Conservation (phyloP, 2,888 invertebrate species). For the Eristalis tenax region DNA sequence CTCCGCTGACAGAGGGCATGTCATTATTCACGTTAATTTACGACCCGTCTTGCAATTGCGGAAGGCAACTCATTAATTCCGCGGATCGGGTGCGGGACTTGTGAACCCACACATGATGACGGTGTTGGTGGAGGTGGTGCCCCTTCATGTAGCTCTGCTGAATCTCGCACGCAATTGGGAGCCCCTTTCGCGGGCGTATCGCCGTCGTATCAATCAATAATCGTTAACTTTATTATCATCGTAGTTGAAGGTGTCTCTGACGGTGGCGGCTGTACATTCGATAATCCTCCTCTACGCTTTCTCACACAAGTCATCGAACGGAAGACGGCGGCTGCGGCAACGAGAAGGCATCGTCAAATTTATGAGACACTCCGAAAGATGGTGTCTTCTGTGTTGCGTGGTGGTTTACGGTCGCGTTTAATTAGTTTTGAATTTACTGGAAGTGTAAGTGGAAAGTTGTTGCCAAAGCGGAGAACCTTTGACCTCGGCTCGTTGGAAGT, state of each 20-base stretch:
- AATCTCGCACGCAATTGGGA: constrained; percentile 49
- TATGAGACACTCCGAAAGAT: constrained; percentile 22
- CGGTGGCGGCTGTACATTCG: constrained; percentile 29
- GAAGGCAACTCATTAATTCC: constrained; percentile 55
- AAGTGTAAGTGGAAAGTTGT: constrained; percentile 38
- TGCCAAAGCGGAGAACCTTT: constrained; percentile 12
- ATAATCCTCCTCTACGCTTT: constrained; percentile 1
- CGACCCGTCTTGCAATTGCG: constrained; percentile 42
- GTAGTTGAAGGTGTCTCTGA: neutral
- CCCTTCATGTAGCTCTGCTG: constrained; percentile 2
- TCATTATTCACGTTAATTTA: constrained; percentile 53
- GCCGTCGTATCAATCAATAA: constrained; percentile 55
- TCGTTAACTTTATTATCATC: constrained; percentile 62
- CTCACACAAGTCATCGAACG: constrained; percentile 21
- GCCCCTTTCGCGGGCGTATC: constrained; percentile 7
- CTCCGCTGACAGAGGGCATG: constrained; percentile 36
- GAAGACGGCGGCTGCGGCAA: neutral
- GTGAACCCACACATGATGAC: constrained; percentile 37
- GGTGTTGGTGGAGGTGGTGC: neutral
- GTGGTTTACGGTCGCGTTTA: constrained; percentile 44
- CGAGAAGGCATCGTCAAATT: constrained; percentile 14
- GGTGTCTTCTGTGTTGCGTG: constrained; percentile 27
- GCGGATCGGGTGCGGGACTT: constrained; percentile 23
- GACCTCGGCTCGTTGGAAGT: neutral
- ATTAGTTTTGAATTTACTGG: constrained; percentile 55